Conservation (phyloP, 2,113 vertebrate species). For the Xiphophorus hellerii region DNA sequence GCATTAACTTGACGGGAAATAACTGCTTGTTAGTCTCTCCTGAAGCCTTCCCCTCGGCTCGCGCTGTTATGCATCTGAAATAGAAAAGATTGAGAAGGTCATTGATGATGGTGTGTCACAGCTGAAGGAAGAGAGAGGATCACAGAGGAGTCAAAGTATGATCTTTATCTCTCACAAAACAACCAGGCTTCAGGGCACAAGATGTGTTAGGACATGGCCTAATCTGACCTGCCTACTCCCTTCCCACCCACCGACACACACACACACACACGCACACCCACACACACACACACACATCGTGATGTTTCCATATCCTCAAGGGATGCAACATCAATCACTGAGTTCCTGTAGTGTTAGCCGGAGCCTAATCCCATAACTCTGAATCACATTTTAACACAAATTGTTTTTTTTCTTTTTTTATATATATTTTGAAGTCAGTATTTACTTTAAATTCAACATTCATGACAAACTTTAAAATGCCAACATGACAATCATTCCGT, state of each 20-base stretch:
- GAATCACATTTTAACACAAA: background rate
- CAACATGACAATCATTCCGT: background rate
- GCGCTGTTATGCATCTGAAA: conserved; percentile 1
- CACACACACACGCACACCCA: background rate
- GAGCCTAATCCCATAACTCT: background rate
- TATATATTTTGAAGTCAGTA: background rate
- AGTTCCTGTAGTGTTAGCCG: background rate
- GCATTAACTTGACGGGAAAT: too few relatives aligned
- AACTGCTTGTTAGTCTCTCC: background rate
- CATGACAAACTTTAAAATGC: background rate
- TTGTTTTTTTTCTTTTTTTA: background rate
- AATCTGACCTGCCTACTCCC: conserved; percentile 32
- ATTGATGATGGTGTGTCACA: conserved; percentile 14
- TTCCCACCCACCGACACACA: conserved; percentile 12
- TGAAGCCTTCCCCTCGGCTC: background rate
- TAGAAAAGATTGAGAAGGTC: conserved; percentile 7
- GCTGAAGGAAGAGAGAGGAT: conserved; percentile 20
- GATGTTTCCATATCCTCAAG: conserved; percentile 20
- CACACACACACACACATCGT: background rate
- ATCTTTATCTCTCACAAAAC: conserved; percentile 39
- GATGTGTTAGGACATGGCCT: conserved; percentile 53
- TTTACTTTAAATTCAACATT: background rate
- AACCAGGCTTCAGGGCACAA: conserved; percentile 35
- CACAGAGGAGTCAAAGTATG: conserved; percentile 23
- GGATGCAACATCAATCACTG: background rate